These are phyloP conservation scores for Macrochelys suwanniensis DNA, from an alignment of 2,797 vertebrate genomes.

Conservation along the genomic window DNA sequence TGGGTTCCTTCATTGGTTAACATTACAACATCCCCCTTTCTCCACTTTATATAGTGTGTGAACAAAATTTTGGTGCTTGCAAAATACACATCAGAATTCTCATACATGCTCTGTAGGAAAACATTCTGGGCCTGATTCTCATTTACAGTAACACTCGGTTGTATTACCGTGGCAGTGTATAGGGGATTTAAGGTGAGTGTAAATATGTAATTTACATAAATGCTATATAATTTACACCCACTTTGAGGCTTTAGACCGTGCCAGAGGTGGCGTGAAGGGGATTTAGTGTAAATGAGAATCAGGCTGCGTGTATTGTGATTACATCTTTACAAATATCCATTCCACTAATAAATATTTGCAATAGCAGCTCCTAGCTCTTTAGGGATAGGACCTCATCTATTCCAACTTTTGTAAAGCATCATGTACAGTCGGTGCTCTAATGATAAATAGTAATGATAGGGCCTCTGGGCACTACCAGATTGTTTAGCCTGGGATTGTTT, in stretches of 20 bases:
- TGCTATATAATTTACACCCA: neutral
- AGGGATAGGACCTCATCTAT: neutral
- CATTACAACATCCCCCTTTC: neutral
- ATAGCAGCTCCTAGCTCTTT: neutral
- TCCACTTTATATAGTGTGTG: neutral
- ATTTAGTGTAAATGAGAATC: constrained; percentile 1
- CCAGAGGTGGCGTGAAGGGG: constrained; percentile 42
- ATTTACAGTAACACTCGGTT: neutral
- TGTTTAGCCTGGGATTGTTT: too few relatives aligned
- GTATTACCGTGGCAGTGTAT: neutral
- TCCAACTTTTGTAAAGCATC: neutral
- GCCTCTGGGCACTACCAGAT: neutral
- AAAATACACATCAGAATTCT: neutral
- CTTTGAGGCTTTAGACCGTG: constrained; percentile 7
- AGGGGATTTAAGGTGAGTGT: constrained; percentile 3
- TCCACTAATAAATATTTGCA: neutral
- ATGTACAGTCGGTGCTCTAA: neutral
- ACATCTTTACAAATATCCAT: neutral
- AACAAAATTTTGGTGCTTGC: neutral
- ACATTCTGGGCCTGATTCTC: neutral
- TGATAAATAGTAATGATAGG: neutral
- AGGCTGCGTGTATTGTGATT: neutral
- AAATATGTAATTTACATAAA: neutral
- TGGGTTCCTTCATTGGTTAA: neutral
- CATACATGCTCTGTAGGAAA: neutral